Conservation (phyloP, 2,888 invertebrate species). For the Pecten maximus region DNA sequence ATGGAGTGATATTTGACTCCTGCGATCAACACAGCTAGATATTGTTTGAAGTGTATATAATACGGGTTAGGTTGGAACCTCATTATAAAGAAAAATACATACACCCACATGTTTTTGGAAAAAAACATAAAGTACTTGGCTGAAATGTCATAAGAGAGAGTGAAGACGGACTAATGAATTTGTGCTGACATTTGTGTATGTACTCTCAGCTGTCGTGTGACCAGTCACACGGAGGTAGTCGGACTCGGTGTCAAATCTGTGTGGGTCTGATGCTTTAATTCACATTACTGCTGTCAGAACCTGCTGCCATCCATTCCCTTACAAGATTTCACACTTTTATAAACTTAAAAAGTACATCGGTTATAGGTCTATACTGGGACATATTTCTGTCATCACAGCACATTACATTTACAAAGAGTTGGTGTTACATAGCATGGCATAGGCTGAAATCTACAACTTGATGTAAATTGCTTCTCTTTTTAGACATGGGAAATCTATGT, state of each 20-base stretch:
- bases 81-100: neutral
- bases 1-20: neutral
- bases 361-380: neutral
- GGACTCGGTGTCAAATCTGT: neutral
- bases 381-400: neutral
- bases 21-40: neutral
- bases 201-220: neutral
- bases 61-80: neutral
- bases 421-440: neutral
- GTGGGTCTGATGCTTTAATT: neutral
- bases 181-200: neutral
- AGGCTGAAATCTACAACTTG: neutral
- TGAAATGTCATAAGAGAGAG: neutral
- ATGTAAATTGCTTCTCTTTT: neutral
- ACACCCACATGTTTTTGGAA: neutral
- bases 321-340: constrained; percentile 28
- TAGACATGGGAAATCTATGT: neutral
- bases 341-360: neutral
- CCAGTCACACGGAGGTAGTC: neutral
- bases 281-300: neutral
- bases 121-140: neutral
- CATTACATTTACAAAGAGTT: neutral
- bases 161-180: neutral
- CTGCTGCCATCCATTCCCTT: neutral
- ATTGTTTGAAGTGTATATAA: neutral